phyloP scores from a whole-genome alignment of 2,113 vertebrate genomes.

The Hyla sarda region DNA sequence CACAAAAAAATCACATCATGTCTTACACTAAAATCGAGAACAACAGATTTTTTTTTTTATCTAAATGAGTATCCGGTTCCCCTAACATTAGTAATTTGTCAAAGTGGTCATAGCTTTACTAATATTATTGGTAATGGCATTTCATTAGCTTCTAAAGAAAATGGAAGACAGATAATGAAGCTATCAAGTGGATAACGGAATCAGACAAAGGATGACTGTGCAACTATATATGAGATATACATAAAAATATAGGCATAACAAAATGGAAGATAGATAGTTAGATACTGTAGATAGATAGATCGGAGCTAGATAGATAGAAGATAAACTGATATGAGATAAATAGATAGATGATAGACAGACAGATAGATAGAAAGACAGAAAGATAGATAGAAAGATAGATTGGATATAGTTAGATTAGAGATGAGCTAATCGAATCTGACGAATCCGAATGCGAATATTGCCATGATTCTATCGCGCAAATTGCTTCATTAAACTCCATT shows the following conservation, averaged over 20 bases:
- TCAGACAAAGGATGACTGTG: not conserved
- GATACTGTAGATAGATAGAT: too few species aligned
- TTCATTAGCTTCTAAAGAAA: slow-evolving; percentile 14
- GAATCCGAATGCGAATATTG: too few species aligned
- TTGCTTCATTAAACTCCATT: too few species aligned
- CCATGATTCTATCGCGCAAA: too few species aligned
- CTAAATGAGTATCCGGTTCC: not conserved
- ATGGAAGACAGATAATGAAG: not conserved
- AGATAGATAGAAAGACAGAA: not conserved
- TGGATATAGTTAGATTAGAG: too few species aligned
- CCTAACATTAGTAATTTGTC: not conserved
- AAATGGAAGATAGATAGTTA: too few species aligned
- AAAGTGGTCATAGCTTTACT: not conserved
- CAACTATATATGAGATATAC: not conserved
- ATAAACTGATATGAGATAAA: too few species aligned
- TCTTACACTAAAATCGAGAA: not conserved
- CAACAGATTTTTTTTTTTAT: not conserved
- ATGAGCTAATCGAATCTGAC: too few species aligned
- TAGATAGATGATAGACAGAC: not conserved
- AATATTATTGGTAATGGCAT: not conserved
- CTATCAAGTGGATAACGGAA: not conserved
- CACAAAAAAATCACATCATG: not conserved
- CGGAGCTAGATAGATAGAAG: too few species aligned
- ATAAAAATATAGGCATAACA: not conserved
- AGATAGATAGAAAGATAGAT: too few species aligned